Evolutionary conservation across 23 tunicate species (phyloP).

Genomic region (Phallusia fumigata): DNA sequence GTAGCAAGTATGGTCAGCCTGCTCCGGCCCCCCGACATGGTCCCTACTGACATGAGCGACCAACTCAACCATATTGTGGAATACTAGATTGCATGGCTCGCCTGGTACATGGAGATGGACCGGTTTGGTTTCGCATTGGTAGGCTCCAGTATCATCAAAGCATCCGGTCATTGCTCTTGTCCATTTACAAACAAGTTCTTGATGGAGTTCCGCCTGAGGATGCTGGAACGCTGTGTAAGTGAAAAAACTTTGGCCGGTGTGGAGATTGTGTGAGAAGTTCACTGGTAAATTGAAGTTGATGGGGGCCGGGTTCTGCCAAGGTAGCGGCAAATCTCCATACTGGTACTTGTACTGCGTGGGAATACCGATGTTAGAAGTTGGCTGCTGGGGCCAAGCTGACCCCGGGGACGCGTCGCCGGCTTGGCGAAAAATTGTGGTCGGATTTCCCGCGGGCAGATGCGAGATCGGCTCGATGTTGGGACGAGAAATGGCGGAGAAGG

Average conservation of each 20-base stretch:
- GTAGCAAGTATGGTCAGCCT: constrained; percentile 78
- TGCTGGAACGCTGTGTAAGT: constrained; percentile 40
- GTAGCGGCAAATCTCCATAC: constrained; percentile 16
- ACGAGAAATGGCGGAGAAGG: constrained; percentile 13
- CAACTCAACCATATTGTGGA: constrained; percentile 59
- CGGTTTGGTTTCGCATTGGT: not conserved
- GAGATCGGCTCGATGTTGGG: constrained; percentile 13
- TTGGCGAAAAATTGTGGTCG: constrained; percentile 8
- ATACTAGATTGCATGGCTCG: constrained; percentile 58
- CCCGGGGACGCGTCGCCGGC: not conserved
- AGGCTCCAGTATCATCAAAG: constrained; percentile 12
- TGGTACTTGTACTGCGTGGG: constrained; percentile 38
- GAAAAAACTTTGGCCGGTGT: constrained; percentile 3
- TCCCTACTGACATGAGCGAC: constrained; percentile 70
- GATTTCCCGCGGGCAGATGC: not conserved
- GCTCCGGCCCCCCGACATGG: constrained; percentile 80
- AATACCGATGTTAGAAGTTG: not conserved
- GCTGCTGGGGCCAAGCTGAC: not conserved
- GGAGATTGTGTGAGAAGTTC: constrained; percentile 30
- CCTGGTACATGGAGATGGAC: not conserved
- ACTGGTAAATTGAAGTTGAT: constrained; percentile 52
- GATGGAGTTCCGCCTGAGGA: constrained; percentile 43
- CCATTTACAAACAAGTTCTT: constrained; percentile 52
- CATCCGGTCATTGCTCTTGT: not conserved
- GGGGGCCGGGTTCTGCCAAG: constrained; percentile 29